Percentiles rank a stretch among this genome's conserved stretches.
phyloP scores from a whole-genome alignment of 2,113 vertebrate genomes.

The Mormyrus iriodes region DNA sequence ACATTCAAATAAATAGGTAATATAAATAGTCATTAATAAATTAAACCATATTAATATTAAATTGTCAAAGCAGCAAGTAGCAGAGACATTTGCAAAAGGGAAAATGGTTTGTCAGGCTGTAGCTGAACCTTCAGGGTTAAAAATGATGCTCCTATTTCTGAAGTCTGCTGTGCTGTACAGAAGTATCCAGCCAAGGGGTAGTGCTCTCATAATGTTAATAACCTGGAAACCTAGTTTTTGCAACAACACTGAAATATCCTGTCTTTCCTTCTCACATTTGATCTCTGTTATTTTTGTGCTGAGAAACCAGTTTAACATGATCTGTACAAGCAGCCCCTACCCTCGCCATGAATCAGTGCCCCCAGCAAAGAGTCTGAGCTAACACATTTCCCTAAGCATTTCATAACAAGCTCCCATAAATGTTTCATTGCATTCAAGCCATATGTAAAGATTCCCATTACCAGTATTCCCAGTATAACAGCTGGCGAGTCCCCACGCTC shows the following conservation, averaged over 20 bases:
- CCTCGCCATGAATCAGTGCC: neutral
- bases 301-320: slow-evolving; percentile 63
- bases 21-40: slow-evolving; percentile 49
- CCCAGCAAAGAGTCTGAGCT: slow-evolving; percentile 61
- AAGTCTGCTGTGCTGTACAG: slow-evolving; percentile 61
- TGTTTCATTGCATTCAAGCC: slow-evolving; percentile 69
- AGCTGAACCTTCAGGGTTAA: slow-evolving; percentile 54
- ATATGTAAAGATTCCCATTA: slow-evolving; percentile 64
- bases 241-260: slow-evolving; percentile 56
- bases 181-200: slow-evolving; percentile 54
- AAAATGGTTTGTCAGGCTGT: slow-evolving; percentile 64
- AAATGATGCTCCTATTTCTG: slow-evolving; percentile 60
- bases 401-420: slow-evolving; percentile 65
- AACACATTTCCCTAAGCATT: slow-evolving; percentile 63
- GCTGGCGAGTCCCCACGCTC: slow-evolving; percentile 45
- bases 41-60: slow-evolving; percentile 44
- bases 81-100: slow-evolving; percentile 61
- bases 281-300: slow-evolving; percentile 64
- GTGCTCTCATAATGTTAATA: slow-evolving; percentile 42
- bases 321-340: slow-evolving; percentile 51
- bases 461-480: slow-evolving; percentile 61
- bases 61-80: slow-evolving; percentile 68
- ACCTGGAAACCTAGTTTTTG: slow-evolving; percentile 60
- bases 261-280: slow-evolving; percentile 40
- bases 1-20: slow-evolving; percentile 55